phyloP scores from a whole-genome alignment of 2,113 vertebrate species.

The Jaculus jaculus region DNA sequence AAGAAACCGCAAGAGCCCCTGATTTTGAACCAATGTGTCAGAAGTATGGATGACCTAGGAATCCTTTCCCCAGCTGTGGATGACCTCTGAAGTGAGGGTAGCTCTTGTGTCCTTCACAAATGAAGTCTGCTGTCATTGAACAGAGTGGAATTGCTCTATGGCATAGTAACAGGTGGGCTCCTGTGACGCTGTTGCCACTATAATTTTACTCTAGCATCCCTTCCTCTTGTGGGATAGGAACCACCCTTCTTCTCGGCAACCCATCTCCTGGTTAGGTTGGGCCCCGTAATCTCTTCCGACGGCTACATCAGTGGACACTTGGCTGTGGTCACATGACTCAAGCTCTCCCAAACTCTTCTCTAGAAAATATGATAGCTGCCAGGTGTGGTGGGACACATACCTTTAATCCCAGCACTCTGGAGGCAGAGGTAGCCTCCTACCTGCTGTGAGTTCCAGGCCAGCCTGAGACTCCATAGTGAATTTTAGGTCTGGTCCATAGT shows the following conservation, averaged over 20 bases:
- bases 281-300: background rate
- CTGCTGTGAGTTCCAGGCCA: no score
- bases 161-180: background rate
- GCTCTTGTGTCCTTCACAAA: background rate
- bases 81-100: background rate
- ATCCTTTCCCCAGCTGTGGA: no score
- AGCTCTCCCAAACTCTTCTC: background rate
- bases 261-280: background rate
- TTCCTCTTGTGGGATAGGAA: background rate
- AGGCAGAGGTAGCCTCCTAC: no score
- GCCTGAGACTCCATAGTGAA: no score
- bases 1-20: background rate
- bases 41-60: background rate
- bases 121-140: background rate
- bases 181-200: background rate
- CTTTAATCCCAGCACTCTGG: no score
- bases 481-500: no score
- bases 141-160: background rate
- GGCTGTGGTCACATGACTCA: background rate
- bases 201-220: background rate
- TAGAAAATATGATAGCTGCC: background rate
- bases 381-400: no score
- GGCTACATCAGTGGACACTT: background rate
- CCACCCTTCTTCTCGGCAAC: background rate
- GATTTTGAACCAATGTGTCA: background rate